Percentiles rank a stretch among this genome's conserved stretches.
These are phyloP conservation scores for Caenorhabditis sulstoni DNA, from an alignment of 2,888 invertebrate genomes.

Conservation along the genomic window DNA sequence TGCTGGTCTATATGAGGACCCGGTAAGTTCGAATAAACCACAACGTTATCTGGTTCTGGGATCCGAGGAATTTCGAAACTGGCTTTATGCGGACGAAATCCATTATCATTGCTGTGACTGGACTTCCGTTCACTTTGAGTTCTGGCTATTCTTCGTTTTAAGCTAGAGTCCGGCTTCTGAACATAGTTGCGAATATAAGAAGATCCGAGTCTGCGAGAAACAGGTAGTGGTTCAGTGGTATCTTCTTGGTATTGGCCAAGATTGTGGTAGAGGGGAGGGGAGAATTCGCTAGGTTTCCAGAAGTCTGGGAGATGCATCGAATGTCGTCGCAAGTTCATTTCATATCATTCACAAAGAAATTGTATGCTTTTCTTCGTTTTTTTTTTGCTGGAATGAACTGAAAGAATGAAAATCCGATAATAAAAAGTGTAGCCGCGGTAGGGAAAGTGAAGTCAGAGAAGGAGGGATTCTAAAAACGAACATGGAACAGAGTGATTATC, in stretches of 20 bases:
- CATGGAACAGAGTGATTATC: conserved; percentile 29
- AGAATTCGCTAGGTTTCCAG: conserved; percentile 53
- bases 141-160: conserved; percentile 65
- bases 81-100: conserved; percentile 12
- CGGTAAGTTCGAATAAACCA: conserved; percentile 40
- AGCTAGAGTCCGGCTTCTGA: conserved; percentile 59
- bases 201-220: conserved; percentile 47
- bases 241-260: conserved; percentile 29
- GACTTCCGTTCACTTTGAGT: conserved; percentile 62
- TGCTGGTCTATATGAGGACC: conserved; percentile 13
- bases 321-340: conserved; percentile 53
- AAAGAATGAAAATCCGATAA: background rate
- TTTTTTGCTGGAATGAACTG: conserved; percentile 1
- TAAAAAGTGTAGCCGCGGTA: background rate
- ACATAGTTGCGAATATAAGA: conserved; percentile 23
- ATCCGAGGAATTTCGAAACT: conserved; percentile 29
- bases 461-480: background rate
- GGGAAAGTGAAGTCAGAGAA: background rate
- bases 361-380: background rate
- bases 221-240: conserved; percentile 15
- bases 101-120: conserved; percentile 18
- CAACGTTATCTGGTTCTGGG: conserved; percentile 27
- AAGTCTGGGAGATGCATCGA: conserved; percentile 50
- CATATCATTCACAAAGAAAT: conserved; percentile 5
- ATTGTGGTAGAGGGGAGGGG: conserved; percentile 44